phyloP scores from a whole-genome alignment of 2,888 invertebrate species.

The Celastrina argiolus region DNA sequence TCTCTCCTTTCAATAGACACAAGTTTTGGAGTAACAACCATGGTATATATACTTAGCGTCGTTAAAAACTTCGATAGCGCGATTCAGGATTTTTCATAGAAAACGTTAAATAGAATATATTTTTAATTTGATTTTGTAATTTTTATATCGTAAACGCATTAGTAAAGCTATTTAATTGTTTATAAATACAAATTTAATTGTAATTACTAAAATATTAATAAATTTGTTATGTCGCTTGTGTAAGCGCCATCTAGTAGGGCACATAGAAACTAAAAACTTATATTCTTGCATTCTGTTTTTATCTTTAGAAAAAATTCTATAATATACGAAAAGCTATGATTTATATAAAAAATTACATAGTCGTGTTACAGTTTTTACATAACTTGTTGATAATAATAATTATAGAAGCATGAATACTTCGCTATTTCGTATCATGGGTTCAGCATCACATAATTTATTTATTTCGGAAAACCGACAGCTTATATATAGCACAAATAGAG shows the following conservation, averaged over 20 bases:
- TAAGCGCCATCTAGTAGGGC: constrained; percentile 29
- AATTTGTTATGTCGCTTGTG: not conserved
- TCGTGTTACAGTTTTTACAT: too few relatives aligned
- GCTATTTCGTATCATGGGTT: too few relatives aligned
- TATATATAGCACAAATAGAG: too few relatives aligned
- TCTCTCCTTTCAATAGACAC: constrained; percentile 42
- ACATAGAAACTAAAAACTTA: not conserved
- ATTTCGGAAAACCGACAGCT: too few relatives aligned
- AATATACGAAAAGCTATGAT: too few relatives aligned
- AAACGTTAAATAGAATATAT: not conserved
- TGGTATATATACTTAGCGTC: constrained; percentile 31
- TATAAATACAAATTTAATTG: not conserved
- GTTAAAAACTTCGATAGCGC: constrained; percentile 30
- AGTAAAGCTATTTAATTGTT: not conserved
- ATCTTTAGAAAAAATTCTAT: too few relatives aligned
- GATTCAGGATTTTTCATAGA: constrained; percentile 28
- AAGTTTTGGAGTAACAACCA: not conserved
- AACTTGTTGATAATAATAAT: too few relatives aligned
- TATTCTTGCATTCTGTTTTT: not conserved
- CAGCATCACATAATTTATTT: too few relatives aligned
- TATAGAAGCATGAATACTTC: not conserved
- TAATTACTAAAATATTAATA: not conserved
- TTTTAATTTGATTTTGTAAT: not conserved
- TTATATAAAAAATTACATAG: too few relatives aligned
- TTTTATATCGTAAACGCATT: not conserved